phyloP scores from a whole-genome alignment of 2,113 vertebrate genomes.

The Dinomys branickii region DNA sequence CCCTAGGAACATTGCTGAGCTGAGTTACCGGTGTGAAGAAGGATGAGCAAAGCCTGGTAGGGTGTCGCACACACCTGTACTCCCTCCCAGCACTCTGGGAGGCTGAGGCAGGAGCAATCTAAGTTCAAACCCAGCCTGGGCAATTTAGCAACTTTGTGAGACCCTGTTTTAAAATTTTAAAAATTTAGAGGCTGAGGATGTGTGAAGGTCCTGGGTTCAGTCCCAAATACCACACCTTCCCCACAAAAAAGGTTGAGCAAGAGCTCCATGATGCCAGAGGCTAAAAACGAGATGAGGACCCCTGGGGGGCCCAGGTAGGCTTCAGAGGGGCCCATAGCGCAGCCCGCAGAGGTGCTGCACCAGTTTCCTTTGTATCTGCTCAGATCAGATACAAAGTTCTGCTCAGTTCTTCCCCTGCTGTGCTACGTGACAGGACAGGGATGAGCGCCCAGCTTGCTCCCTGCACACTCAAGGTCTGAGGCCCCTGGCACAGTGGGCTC shows the following conservation, averaged over 20 bases:
- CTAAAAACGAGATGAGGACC: background rate
- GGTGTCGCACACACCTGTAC: background rate
- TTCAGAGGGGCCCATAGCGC: background rate
- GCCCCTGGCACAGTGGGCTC: background rate
- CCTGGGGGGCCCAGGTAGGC: no score
- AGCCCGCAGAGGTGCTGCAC: background rate
- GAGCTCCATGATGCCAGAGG: background rate
- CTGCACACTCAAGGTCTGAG: background rate
- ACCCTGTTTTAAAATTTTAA: background rate
- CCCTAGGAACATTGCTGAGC: background rate
- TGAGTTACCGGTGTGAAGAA: background rate
- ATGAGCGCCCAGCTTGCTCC: background rate
- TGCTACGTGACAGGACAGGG: background rate
- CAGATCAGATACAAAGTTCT: no score
- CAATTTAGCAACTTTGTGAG: background rate
- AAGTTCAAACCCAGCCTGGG: background rate
- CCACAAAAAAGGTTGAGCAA: background rate
- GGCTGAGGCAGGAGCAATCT: background rate
- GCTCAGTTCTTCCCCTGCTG: no score
- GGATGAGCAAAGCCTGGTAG: background rate
- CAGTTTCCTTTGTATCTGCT: background rate
- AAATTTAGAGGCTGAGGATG: background rate
- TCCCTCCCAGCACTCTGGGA: background rate
- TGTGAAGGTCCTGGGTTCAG: background rate
- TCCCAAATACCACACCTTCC: background rate